Percentiles rank a stretch among this genome's conserved stretches.
Evolutionary conservation across 2,797 vertebrate genomes (phyloP).

Genomic region (Sorex maritimensis): DNA sequence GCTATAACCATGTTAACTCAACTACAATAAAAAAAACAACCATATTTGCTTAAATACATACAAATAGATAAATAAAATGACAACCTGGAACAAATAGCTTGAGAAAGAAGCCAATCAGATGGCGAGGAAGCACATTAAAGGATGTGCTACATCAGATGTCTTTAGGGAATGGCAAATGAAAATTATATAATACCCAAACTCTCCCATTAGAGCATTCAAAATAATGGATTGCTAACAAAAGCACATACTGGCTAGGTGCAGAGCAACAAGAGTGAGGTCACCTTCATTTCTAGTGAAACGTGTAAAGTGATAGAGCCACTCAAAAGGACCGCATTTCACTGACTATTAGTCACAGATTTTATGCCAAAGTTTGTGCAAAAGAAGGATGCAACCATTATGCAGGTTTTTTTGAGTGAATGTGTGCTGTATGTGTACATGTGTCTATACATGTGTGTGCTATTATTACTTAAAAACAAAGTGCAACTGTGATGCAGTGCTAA

Average conservation of each 20-base stretch:
- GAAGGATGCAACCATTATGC: too few relatives aligned
- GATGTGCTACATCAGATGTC: not conserved
- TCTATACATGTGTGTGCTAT: too few relatives aligned
- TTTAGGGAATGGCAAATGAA: slow-evolving; percentile 27
- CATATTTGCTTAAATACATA: too few relatives aligned
- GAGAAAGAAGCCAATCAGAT: not conserved
- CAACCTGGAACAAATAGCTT: not conserved
- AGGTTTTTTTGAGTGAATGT: too few relatives aligned
- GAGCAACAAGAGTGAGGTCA: not conserved
- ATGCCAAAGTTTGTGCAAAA: too few relatives aligned
- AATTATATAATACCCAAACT: not conserved
- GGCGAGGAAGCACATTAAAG: slow-evolving; percentile 19
- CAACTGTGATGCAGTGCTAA: too few relatives aligned
- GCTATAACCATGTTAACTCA: too few relatives aligned
- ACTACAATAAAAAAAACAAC: too few relatives aligned
- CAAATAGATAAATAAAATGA: too few relatives aligned
- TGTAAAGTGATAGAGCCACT: slow-evolving; percentile 12
- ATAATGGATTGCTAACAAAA: not conserved
- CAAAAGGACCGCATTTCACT: not conserved
- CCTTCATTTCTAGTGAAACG: not conserved
- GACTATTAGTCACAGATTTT: too few relatives aligned
- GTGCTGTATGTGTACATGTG: too few relatives aligned
- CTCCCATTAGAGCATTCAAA: not conserved
- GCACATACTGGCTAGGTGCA: not conserved
- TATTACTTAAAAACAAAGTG: too few relatives aligned